Conservation (phyloP, 2,797 vertebrate species). For the Cyclura pinguis region DNA sequence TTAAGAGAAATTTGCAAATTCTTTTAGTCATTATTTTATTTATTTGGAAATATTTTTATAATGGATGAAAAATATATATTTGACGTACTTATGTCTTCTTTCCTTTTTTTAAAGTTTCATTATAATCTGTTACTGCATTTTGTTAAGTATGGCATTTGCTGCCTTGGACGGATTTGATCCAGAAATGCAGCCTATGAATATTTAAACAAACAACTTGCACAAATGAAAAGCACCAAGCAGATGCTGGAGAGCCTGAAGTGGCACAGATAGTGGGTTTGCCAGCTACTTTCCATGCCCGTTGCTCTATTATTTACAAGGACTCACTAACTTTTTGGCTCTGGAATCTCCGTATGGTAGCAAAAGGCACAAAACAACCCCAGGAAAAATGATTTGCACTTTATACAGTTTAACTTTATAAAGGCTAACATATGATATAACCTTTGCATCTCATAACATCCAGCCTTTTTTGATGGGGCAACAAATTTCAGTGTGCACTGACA, state of each 20-base stretch:
- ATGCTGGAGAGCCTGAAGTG: background rate
- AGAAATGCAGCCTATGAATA: background rate
- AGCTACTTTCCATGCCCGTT: constrained; percentile 43
- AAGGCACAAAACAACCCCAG: constrained; percentile 28
- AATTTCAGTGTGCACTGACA: too few species aligned
- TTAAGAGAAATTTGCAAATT: background rate
- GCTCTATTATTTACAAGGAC: constrained; percentile 23
- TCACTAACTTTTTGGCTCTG: constrained; percentile 46
- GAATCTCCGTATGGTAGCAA: constrained; percentile 8
- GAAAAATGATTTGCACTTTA: constrained; percentile 63
- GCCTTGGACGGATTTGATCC: background rate
- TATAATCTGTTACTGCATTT: background rate
- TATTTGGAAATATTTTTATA: background rate
- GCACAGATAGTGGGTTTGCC: background rate
- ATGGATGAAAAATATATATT: background rate
- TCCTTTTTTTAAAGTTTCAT: background rate
- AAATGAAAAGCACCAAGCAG: background rate
- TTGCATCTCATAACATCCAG: too few species aligned
- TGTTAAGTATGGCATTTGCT: background rate
- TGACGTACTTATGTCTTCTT: background rate
- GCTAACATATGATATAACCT: too few species aligned
- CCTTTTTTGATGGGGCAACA: too few species aligned
- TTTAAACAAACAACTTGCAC: background rate
- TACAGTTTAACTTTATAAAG: constrained; percentile 66
- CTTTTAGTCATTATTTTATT: background rate